Evolutionary conservation across 2,888 invertebrate genomes (phyloP).

Genomic region (Aquatica leii): DNA sequence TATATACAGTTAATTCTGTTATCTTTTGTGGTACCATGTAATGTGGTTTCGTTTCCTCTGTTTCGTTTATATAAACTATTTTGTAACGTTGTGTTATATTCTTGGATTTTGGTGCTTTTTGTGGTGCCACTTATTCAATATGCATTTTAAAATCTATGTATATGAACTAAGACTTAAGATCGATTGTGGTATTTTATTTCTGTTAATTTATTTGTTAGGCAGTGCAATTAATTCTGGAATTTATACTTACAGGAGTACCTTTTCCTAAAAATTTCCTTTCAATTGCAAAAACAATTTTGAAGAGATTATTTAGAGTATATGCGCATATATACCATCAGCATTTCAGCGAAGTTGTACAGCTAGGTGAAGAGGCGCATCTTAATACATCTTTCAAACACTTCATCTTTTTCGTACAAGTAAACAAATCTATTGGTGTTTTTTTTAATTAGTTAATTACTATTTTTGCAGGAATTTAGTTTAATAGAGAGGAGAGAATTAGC

Average conservation of each 20-base stretch:
- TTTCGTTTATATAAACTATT: too few species aligned
- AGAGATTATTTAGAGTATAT: constrained; percentile 97
- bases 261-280: constrained; percentile 97
- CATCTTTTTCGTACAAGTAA: constrained; percentile 93
- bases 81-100: too few species aligned
- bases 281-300: constrained; percentile 97
- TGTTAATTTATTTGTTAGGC: too few species aligned
- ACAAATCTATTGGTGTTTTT: constrained; percentile 33
- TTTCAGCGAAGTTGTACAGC: constrained; percentile 96
- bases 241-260: constrained; percentile 78
- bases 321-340: constrained; percentile 99
- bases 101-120: too few species aligned
- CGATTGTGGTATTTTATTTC: too few species aligned
- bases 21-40: too few species aligned
- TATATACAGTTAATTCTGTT: neutral
- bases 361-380: constrained; percentile 98
- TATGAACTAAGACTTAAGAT: too few species aligned
- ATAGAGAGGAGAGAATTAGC: constrained; percentile 97
- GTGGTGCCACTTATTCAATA: too few species aligned
- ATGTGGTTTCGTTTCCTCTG: too few species aligned
- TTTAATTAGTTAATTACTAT: too few species aligned
- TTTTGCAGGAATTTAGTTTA: constrained; percentile 92
- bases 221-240: too few species aligned
- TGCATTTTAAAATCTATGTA: too few species aligned
- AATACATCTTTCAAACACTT: constrained; percentile 99